Percentiles rank a stretch among this genome's conserved stretches.
These are phyloP conservation scores for Hippocampus kuda DNA, from an alignment of 2,797 vertebrate genomes.

Conservation along the genomic window DNA sequence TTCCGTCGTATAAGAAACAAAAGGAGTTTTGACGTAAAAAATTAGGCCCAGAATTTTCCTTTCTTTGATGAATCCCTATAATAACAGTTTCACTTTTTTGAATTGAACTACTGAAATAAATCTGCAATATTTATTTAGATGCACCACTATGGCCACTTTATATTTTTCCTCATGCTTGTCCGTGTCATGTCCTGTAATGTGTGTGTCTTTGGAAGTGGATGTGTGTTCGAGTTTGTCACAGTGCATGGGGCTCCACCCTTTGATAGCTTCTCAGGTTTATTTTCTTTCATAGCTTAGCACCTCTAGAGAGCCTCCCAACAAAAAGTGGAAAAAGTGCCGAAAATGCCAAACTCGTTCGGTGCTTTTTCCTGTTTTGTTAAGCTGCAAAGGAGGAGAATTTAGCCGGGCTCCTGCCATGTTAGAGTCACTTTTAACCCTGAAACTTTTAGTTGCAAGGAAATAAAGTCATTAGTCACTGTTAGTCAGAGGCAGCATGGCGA, in stretches of 20 bases:
- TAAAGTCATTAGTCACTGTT: constrained; percentile 11
- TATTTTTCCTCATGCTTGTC: neutral
- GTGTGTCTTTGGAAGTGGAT: constrained; percentile 10
- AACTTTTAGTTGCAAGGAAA: neutral
- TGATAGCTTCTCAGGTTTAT: constrained; percentile 60
- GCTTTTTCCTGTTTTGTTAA: constrained; percentile 44
- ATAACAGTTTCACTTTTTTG: too few species aligned
- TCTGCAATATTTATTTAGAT: too few species aligned
- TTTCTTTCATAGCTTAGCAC: constrained; percentile 34
- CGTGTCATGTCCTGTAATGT: neutral
- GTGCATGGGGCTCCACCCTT: neutral
- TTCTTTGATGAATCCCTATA: too few species aligned
- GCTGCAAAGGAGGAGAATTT: neutral
- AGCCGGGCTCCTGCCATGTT: neutral
- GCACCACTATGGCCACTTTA: neutral
- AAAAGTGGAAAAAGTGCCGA: constrained; percentile 42
- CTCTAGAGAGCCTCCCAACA: constrained; percentile 19
- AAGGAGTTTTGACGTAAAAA: too few species aligned
- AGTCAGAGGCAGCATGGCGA: constrained; percentile 28
- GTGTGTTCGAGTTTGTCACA: constrained; percentile 16
- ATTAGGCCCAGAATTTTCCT: too few species aligned
- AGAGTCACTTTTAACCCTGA: neutral
- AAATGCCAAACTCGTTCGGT: constrained; percentile 62
- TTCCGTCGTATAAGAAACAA: too few species aligned
- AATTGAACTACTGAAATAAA: too few species aligned